These are phyloP conservation scores for Orthosia gracilis DNA, from an alignment of 2,888 invertebrate genomes.

Conservation along the genomic window DNA sequence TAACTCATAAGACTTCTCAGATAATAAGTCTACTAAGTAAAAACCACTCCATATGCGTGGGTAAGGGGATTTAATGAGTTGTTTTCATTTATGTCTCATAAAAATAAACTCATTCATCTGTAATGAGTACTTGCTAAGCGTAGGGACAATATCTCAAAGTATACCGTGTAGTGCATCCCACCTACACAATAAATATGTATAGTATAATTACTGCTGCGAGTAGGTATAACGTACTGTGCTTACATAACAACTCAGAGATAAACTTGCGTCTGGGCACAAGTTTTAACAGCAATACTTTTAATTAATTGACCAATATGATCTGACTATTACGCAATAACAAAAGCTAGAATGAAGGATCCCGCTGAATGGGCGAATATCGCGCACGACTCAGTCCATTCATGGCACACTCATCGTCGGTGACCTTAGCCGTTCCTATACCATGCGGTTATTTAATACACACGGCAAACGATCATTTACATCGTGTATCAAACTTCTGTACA, in stretches of 20 bases:
- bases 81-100: conserved; percentile 36
- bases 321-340: conserved; percentile 79
- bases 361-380: conserved; percentile 80
- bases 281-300: conserved; percentile 68
- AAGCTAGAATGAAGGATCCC: conserved; percentile 81
- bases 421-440: conserved; percentile 76
- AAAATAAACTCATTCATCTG: conserved; percentile 23
- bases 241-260: conserved; percentile 69
- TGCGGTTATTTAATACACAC: conserved; percentile 74
- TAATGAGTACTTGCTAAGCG: conserved; percentile 24
- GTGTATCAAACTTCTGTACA: conserved; percentile 53
- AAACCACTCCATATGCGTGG: background rate
- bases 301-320: conserved; percentile 72
- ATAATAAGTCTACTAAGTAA: conserved; percentile 2
- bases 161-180: conserved; percentile 39
- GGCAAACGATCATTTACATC: conserved; percentile 59
- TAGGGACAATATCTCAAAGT: conserved; percentile 30
- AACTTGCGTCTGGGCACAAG: conserved; percentile 56
- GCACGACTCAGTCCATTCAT: conserved; percentile 82
- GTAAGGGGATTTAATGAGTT: background rate
- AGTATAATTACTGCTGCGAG: conserved; percentile 33
- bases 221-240: conserved; percentile 52
- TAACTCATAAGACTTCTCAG: background rate
- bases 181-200: conserved; percentile 38
- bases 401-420: conserved; percentile 77